Conservation (phyloP, 2,797 vertebrate species). For the Catharus ustulatus region DNA sequence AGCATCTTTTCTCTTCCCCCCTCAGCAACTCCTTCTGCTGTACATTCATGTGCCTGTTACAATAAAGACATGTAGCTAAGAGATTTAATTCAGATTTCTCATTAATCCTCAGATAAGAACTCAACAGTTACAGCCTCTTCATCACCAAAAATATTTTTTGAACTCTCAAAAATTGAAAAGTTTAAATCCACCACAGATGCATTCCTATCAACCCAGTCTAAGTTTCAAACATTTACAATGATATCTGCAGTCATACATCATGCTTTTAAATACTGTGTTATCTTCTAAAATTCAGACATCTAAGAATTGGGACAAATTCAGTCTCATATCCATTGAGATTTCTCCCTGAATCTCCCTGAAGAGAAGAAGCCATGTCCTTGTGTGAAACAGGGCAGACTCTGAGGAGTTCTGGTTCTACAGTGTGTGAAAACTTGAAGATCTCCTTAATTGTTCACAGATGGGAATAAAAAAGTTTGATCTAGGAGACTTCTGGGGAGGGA, state of each 20-base stretch:
- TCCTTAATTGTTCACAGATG: background rate
- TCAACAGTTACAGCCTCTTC: background rate
- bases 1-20: background rate
- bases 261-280: background rate
- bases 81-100: slow-evolving; percentile 15
- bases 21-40: background rate
- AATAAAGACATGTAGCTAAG: background rate
- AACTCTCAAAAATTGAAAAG: background rate
- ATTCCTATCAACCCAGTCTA: background rate
- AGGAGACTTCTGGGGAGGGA: background rate
- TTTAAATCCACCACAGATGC: background rate
- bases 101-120: slow-evolving; percentile 6
- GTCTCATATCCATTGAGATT: background rate
- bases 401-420: background rate
- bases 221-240: background rate
- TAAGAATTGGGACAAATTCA: background rate
- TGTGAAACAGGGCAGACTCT: background rate
- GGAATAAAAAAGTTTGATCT: background rate
- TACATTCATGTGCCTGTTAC: background rate
- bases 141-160: background rate
- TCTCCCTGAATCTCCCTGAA: background rate
- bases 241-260: background rate
- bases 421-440: background rate
- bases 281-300: background rate
- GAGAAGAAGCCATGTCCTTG: background rate